Conservation (phyloP, 2,113 vertebrate genomes). For the chimpanzee (Pan troglodytes) region NHGRI_mPanTro3-v2.1_pri NC_072421.2:142496001-142496500, state of each 20-base stretch:
- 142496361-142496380: not conserved
- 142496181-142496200: too few relatives aligned
- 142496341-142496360: not conserved
- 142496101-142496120: too few relatives aligned
- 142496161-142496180: too few relatives aligned
- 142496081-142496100: too few relatives aligned
- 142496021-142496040: too few relatives aligned
- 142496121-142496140: too few relatives aligned
- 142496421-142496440: not conserved
- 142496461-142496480: not conserved
- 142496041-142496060: too few relatives aligned
- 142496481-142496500: not conserved
- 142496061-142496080: too few relatives aligned
- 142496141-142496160: too few relatives aligned
- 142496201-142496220: too few relatives aligned
- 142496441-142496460: not conserved
- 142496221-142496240: not conserved
- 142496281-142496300: not conserved
- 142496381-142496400: not conserved
- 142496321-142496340: not conserved
- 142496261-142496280: not conserved
- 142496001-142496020: too few relatives aligned
- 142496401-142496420: not conserved
- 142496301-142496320: not conserved
- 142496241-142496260: not conserved